phyloP scores from a whole-genome alignment of 2,888 invertebrate genomes.

The Mimumesa dahlbomi region DNA sequence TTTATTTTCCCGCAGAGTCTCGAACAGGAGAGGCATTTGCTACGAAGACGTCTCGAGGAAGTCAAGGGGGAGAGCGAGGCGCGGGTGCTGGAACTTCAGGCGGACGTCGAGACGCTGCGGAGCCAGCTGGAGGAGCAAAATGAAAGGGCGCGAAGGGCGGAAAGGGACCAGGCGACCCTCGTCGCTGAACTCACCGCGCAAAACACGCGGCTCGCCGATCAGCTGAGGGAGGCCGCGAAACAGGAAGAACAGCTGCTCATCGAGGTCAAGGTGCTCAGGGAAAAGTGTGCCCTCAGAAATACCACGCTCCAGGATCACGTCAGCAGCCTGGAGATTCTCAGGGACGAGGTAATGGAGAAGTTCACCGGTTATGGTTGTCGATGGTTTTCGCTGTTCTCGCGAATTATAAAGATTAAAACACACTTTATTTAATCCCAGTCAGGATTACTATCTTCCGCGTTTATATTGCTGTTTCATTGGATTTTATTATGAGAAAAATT shows the following conservation, averaged over 20 bases:
- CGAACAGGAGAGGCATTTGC: conserved; percentile 95
- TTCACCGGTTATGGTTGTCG: no score
- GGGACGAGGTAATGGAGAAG: conserved; percentile 93
- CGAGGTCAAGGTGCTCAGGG: conserved; percentile 90
- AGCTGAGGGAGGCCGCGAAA: conserved; percentile 91
- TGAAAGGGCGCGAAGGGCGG: conserved; percentile 82
- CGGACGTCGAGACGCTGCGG: conserved; percentile 91
- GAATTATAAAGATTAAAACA: no score
- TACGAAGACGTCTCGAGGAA: conserved; percentile 91
- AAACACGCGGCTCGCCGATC: conserved; percentile 91
- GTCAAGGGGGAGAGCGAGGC: conserved; percentile 94
- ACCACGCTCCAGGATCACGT: conserved; percentile 93
- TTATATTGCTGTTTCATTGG: no score
- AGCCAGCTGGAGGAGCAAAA: conserved; percentile 85
- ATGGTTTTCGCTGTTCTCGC: not conserved
- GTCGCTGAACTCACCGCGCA: conserved; percentile 93
- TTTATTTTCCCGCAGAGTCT: conserved; percentile 85
- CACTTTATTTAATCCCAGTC: no score
- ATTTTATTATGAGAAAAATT: no score
- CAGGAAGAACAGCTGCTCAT: conserved; percentile 90
- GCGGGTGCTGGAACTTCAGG: conserved; percentile 91
- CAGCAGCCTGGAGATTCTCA: conserved; percentile 92
- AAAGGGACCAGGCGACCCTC: conserved; percentile 90
- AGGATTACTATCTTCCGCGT: no score
- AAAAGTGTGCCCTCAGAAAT: conserved; percentile 91